Percentiles rank a stretch among this genome's conserved stretches.
Evolutionary conservation across 2,888 invertebrate species (phyloP).

Genomic region (Schrankia costaestrigalis): DNA sequence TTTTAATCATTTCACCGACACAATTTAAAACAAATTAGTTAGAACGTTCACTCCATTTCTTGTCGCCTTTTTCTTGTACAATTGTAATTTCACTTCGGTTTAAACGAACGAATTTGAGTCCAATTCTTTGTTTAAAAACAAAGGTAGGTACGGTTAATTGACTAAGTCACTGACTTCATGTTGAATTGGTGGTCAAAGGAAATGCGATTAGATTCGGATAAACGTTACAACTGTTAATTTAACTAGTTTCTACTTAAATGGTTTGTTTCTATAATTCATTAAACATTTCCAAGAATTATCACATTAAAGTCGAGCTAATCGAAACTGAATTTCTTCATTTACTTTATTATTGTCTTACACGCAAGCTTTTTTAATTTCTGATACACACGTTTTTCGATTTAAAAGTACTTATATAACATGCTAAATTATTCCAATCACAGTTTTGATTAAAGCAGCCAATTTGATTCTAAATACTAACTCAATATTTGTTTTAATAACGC

Average conservation of each 20-base stretch:
- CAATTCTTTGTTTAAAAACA: slow-evolving; percentile 36
- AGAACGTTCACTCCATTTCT: slow-evolving; percentile 54
- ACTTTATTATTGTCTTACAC: slow-evolving; percentile 11
- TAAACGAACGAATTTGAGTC: slow-evolving; percentile 39
- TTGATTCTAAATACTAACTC: slow-evolving; percentile 62
- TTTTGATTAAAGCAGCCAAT: slow-evolving; percentile 17
- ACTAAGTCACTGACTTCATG: slow-evolving; percentile 44
- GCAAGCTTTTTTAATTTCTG: background rate
- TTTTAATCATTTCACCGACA: slow-evolving; percentile 48
- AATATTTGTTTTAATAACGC: slow-evolving; percentile 75
- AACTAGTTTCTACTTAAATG: slow-evolving; percentile 31
- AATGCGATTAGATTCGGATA: slow-evolving; percentile 39
- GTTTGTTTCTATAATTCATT: slow-evolving; percentile 25
- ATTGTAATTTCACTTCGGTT: slow-evolving; percentile 30
- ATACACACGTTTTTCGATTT: slow-evolving; percentile 1
- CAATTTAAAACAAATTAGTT: slow-evolving; percentile 66
- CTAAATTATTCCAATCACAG: slow-evolving; percentile 18
- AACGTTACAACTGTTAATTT: slow-evolving; percentile 29
- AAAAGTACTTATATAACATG: slow-evolving; percentile 13
- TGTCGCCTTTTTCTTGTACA: slow-evolving; percentile 28
- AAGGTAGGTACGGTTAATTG: slow-evolving; percentile 47
- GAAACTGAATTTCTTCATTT: slow-evolving; percentile 24
- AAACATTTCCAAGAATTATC: slow-evolving; percentile 12
- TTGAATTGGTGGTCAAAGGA: slow-evolving; percentile 42
- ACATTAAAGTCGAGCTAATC: slow-evolving; percentile 23